Base-by-base conservation (phyloP, 2,888 invertebrate genomes). In the Leptinotarsa peninsularis region DNA sequence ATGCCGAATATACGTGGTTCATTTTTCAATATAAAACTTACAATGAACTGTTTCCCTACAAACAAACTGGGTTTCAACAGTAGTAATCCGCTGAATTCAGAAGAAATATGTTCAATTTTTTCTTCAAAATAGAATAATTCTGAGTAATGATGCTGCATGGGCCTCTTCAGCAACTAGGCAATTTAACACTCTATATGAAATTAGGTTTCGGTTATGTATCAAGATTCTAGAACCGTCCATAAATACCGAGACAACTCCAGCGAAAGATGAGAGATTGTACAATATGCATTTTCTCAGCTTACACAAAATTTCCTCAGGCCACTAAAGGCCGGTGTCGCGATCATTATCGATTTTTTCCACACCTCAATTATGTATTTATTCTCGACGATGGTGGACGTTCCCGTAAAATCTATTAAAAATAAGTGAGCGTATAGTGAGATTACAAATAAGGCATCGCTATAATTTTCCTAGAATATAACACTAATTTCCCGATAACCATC, bases 401-500 rank as follows among this genome's bases (percentile, higher is more conserved):
- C 63, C 43, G 63, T 33, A 63, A 63, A 63, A 63, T 63, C 63
- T 63, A 63, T 63, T 43, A 43, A 63, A 63, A 63, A 63, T 63
- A 63, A 63, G 63, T 63, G 63, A 63, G 63, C 33, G 63, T 63
- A 27, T 43, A n/a, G 63, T 63, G 33, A 63, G 63, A 63, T 63
- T 63, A 63, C 63, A 63, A 58, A 70, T 49, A 21, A 70, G 58
- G 58, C 58, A 49, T 49, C 58, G 33, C 58, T 70, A 49, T 70
- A 70, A 70, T 70, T 70, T 43, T 70, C 58, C 58, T 27, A 70
- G 70, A 58, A 21, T 49, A 70, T 58, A 56, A 70, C 58, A 58
- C 70, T 70, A 58, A 70, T 70, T 70, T 70, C 15, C 33, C 69
- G 69, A 60, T 74, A 54, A 74, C 27, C 68, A 70, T 74, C 73